Percentiles rank a stretch among this genome's conserved stretches.
Evolutionary conservation across 2,113 vertebrate species (phyloP).

Genomic region (Corvus hawaiiensis): DNA sequence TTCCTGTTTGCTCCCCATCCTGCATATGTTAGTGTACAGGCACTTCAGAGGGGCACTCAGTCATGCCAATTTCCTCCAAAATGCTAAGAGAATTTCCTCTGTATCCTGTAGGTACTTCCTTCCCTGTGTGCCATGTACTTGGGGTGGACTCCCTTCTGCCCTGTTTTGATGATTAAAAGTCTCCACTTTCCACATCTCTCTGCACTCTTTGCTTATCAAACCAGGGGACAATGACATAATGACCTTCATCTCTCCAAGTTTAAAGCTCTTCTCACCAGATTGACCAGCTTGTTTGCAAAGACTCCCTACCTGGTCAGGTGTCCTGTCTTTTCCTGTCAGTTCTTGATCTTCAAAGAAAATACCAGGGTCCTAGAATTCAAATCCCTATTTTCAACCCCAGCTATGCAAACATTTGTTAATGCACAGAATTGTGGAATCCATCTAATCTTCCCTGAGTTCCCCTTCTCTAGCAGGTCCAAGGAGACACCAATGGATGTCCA

Average conservation of each 20-base stretch:
- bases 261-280: not conserved
- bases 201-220: not conserved
- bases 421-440: not conserved
- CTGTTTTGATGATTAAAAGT: not conserved
- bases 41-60: not conserved
- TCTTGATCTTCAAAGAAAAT: not conserved
- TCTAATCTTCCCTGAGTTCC: not conserved
- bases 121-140: not conserved
- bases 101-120: not conserved
- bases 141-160: not conserved
- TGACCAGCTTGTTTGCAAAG: not conserved
- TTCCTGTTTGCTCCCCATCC: not conserved
- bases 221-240: not conserved
- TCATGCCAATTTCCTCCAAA: not conserved
- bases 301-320: not conserved
- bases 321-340: not conserved
- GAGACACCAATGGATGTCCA: not conserved
- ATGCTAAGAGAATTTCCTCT: not conserved
- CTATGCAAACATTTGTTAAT: not conserved
- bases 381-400: not conserved
- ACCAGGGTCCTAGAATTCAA: not conserved
- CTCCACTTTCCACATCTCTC: not conserved
- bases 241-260: not conserved
- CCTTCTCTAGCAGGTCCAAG: not conserved
- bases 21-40: not conserved